Evolutionary conservation across 1,140 invertebrate genomes (phyloP), one percentile per base, ranked within the genome.

Genomic region (Caenorhabditis remanei): DNA sequence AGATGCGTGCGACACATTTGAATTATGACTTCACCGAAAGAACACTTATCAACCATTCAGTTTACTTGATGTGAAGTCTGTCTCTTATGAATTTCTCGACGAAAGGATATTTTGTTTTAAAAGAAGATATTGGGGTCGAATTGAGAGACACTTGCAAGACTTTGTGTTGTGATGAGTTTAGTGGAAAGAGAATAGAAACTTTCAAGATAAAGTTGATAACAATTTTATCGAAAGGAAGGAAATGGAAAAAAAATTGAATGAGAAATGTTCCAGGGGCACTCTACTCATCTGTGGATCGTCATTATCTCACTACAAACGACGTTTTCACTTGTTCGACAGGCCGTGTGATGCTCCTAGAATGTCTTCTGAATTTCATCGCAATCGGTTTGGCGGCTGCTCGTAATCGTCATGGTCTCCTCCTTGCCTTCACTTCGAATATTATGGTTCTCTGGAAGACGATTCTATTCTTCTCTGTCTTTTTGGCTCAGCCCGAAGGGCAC

Each of bases 401-500:
- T 14, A 43, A 41, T 53, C 71, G 71, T 50, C 71, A 79, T 24
- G 71, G 71, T 13, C 46, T 79, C 21, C 71, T 79, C 53, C 71
- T 79, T 13, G 71, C 71, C 0, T 79, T 79, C 46, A 79, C 71
- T n/a, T 79, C 71, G 1, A 79, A 79, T 79, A n/a, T 79, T 2
- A 79, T 79, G 71, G 71, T 79, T 53, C 71, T 79, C 19, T 79
- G 71, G 71, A 79, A 79, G 46, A 79, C 71, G 5, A 79, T 79
- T n/a, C 71, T 79, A 46, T 79, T 79, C 46, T 79, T 79, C n/a
- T 79, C 71, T 53, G 46, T 79, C 19, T 79, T 79, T 32, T 24
- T 79, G 43, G 71, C 13, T 21, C 71, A 79, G 24, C 71, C 71
- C 14, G 71, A 79, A 13, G 71, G 71, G 24, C 71, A 79, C 46